phyloP scores from a whole-genome alignment of 2,888 invertebrate genomes.

The Drosophila eohydei region DNA sequence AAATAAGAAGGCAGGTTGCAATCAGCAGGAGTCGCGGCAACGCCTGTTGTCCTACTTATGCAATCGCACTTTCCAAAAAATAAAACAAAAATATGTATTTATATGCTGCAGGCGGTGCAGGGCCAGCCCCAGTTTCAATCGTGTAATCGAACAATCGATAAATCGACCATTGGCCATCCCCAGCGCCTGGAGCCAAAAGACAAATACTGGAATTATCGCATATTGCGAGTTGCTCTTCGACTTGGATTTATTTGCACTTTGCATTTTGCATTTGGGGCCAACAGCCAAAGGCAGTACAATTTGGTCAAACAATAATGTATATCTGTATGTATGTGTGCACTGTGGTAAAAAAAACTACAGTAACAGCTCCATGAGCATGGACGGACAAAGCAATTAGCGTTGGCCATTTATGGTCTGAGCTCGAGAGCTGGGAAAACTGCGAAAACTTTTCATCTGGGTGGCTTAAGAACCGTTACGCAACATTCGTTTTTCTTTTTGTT shows the following conservation, averaged over 20 bases:
- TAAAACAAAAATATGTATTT: slow-evolving; percentile 20
- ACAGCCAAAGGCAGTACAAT: slow-evolving; percentile 43
- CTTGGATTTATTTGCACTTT: slow-evolving; percentile 55
- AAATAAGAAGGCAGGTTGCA: slow-evolving; percentile 45
- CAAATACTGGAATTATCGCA: slow-evolving; percentile 56
- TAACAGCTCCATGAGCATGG: slow-evolving; percentile 17
- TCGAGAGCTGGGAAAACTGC: slow-evolving; percentile 37
- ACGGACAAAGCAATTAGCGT: slow-evolving; percentile 54
- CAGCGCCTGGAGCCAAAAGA: slow-evolving; percentile 9
- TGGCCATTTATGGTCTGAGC: slow-evolving; percentile 49
- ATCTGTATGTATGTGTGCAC: not conserved
- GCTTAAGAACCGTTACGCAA: slow-evolving; percentile 64
- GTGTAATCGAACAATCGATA: slow-evolving; percentile 33
- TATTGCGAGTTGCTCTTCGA: slow-evolving; percentile 27
- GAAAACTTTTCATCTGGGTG: slow-evolving; percentile 49
- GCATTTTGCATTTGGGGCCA: slow-evolving; percentile 31
- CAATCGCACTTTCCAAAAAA: slow-evolving; percentile 45
- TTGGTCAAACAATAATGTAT: slow-evolving; percentile 52
- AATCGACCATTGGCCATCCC: slow-evolving; percentile 49
- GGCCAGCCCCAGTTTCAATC: slow-evolving; percentile 48
- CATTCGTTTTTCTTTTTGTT: slow-evolving; percentile 20
- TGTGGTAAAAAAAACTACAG: slow-evolving; percentile 6
- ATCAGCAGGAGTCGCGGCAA: slow-evolving; percentile 24
- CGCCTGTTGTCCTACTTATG: slow-evolving; percentile 64
- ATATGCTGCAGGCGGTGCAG: slow-evolving; percentile 50